Percentiles rank a stretch among this genome's conserved stretches.
These are phyloP conservation scores for Flexamia atlantica DNA, from an alignment of 2,888 invertebrate genomes.

Conservation along the genomic window DNA sequence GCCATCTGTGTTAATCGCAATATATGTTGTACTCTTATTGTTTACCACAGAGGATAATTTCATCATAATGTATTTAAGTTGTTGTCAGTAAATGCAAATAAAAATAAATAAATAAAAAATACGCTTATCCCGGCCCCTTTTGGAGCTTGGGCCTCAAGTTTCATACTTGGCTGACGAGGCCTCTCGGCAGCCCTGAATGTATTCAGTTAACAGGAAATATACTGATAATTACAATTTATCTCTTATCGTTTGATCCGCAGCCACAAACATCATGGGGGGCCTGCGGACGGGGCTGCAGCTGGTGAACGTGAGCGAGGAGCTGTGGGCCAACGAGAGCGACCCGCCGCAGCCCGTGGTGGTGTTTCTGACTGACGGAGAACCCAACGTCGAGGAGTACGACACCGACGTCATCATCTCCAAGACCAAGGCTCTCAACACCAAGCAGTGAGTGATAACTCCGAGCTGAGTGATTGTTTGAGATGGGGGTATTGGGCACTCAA, in stretches of 20 bases:
- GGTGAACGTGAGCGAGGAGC: constrained; percentile 51
- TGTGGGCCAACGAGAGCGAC: constrained; percentile 42
- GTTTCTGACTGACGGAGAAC: constrained; percentile 83
- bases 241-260: constrained; percentile 73
- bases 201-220: too few species aligned
- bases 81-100: too few species aligned
- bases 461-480: background rate
- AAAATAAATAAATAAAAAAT: too few species aligned
- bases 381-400: constrained; percentile 79
- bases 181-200: too few species aligned
- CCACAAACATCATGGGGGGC: constrained; percentile 84
- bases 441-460: constrained; percentile 52
- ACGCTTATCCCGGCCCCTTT: too few species aligned
- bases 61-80: too few species aligned
- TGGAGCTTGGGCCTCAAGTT: background rate
- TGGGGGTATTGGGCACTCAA: too few species aligned
- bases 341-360: constrained; percentile 80
- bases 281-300: constrained; percentile 74
- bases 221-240: too few species aligned
- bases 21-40: too few species aligned
- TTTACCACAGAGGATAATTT: too few species aligned
- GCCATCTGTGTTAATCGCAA: too few species aligned
- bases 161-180: too few species aligned
- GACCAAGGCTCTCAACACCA: constrained; percentile 72
- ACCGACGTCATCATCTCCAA: constrained; percentile 77